phyloP scores from a whole-genome alignment of 2,113 vertebrate genomes.

The Sceloporus tristichus region DNA sequence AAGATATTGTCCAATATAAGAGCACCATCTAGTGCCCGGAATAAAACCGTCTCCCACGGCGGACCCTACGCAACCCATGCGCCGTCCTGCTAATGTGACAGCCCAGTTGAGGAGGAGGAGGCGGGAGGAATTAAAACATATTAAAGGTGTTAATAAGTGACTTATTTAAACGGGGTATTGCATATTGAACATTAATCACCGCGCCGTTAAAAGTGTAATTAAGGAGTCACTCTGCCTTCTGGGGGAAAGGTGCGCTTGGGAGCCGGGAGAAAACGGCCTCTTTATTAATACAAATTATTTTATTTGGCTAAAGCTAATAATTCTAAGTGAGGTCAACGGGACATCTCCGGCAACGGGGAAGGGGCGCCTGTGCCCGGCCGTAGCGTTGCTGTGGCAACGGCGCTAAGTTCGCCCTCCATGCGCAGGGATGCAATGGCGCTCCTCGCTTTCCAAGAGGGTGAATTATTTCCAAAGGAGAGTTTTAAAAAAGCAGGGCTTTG shows the following conservation, averaged over 20 bases:
- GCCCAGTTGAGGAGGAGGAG: background rate
- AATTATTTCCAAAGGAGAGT: constrained; percentile 38
- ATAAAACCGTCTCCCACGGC: fast-evolving
- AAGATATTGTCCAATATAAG: constrained; percentile 46
- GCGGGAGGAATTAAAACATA: constrained; percentile 68
- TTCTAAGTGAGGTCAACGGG: constrained; percentile 82
- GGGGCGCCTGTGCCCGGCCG: constrained; percentile 61
- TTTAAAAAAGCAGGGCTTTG: background rate
- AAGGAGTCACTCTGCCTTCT: constrained; percentile 72
- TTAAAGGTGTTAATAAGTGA: constrained; percentile 70
- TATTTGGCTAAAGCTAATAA: constrained; percentile 87
- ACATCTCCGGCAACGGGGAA: constrained; percentile 49
- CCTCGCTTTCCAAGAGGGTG: constrained; percentile 50
- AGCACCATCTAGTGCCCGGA: constrained; percentile 75
- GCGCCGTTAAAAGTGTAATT: constrained; percentile 76
- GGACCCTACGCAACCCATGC: background rate
- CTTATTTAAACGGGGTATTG: constrained; percentile 74
- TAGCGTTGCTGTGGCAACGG: constrained; percentile 77
- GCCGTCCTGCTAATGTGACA: constrained; percentile 16
- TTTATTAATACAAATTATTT: constrained; percentile 86
- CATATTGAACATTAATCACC: constrained; percentile 79
- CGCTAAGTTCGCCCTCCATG: constrained; percentile 62
- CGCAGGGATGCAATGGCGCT: constrained; percentile 24
- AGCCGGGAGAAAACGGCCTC: constrained; percentile 74
- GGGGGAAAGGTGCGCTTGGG: constrained; percentile 66